phyloP scores from a whole-genome alignment of 2,888 invertebrate species.

The Apamea sordens region DNA sequence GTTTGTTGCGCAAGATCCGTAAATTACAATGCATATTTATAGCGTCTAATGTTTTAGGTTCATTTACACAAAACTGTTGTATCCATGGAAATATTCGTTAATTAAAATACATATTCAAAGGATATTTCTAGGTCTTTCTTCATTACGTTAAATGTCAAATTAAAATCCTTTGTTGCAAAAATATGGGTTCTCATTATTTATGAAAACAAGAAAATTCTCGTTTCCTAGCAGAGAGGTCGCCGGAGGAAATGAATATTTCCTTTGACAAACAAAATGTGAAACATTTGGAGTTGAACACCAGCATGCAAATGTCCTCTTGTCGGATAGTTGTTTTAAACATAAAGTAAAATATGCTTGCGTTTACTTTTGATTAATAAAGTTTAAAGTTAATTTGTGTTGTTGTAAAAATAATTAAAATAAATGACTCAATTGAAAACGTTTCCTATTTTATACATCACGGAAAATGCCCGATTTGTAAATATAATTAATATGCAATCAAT shows the following conservation, averaged over 20 bases:
- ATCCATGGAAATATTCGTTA: slow-evolving; percentile 2
- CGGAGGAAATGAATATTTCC: slow-evolving; percentile 52
- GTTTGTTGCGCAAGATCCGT: background rate
- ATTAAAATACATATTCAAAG: slow-evolving; percentile 27
- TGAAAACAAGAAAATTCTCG: slow-evolving; percentile 40
- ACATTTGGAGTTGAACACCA: slow-evolving; percentile 28
- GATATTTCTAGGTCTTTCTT: slow-evolving; percentile 22
- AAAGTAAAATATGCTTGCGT: background rate
- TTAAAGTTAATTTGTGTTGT: background rate
- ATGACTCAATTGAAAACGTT: background rate
- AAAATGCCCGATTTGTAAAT: background rate
- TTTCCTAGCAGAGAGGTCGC: slow-evolving; percentile 29
- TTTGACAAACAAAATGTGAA: slow-evolving; percentile 47
- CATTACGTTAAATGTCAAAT: slow-evolving; percentile 25
- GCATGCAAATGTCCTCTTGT: slow-evolving; percentile 38
- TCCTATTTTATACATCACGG: background rate
- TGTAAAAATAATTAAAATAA: background rate
- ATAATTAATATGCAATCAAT: background rate
- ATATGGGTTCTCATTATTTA: slow-evolving; percentile 48
- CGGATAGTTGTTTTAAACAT: background rate
- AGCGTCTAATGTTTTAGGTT: background rate
- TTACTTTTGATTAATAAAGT: background rate
- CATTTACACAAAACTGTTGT: background rate
- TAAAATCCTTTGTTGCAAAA: slow-evolving; percentile 50
- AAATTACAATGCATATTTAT: background rate